These are phyloP conservation scores for Chrysodeixis includens DNA, from an alignment of 2,888 invertebrate species.

Conservation along the genomic window DNA sequence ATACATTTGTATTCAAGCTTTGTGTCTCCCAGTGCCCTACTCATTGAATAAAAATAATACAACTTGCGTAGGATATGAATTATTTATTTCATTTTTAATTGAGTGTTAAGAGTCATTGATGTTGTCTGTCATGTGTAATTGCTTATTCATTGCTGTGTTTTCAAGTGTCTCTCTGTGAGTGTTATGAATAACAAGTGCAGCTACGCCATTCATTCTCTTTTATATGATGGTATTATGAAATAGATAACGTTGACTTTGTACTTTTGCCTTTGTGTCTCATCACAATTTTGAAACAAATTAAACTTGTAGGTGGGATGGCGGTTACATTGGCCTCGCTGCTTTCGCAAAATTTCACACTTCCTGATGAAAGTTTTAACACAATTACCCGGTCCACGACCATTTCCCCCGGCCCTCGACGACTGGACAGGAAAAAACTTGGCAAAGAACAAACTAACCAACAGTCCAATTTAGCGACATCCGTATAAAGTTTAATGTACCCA, in stretches of 20 bases:
- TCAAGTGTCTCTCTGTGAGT: conserved; percentile 56
- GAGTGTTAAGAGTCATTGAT: conserved; percentile 68
- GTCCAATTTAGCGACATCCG: conserved; percentile 86
- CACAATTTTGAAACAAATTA: conserved; percentile 81
- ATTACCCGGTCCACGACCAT: conserved; percentile 85
- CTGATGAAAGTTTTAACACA: conserved; percentile 88
- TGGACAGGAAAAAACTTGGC: conserved; percentile 87
- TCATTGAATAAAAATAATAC: conserved; percentile 77
- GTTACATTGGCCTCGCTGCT: conserved; percentile 75
- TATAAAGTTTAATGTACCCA: conserved; percentile 88
- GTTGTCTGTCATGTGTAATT: conserved; percentile 63
- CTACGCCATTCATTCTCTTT: conserved; percentile 21
- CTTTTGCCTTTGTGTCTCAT: conserved; percentile 50
- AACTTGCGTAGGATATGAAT: conserved; percentile 71
- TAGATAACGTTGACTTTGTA: conserved; percentile 62
- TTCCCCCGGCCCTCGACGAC: conserved; percentile 79
- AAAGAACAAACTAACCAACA: conserved; percentile 87
- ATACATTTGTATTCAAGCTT: conserved; percentile 78
- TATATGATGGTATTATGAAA: conserved; percentile 50
- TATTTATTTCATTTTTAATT: conserved; percentile 78
- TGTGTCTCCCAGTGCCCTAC: conserved; percentile 67
- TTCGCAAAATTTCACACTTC: conserved; percentile 85
- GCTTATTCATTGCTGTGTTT: conserved; percentile 64
- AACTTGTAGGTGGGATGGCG: conserved; percentile 76
- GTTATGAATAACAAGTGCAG: conserved; percentile 53